These are phyloP conservation scores for Cassiopea xamachana DNA, from an alignment of 30 jellyfish, hydroid and myxozoan species.

Conservation along the genomic window DNA sequence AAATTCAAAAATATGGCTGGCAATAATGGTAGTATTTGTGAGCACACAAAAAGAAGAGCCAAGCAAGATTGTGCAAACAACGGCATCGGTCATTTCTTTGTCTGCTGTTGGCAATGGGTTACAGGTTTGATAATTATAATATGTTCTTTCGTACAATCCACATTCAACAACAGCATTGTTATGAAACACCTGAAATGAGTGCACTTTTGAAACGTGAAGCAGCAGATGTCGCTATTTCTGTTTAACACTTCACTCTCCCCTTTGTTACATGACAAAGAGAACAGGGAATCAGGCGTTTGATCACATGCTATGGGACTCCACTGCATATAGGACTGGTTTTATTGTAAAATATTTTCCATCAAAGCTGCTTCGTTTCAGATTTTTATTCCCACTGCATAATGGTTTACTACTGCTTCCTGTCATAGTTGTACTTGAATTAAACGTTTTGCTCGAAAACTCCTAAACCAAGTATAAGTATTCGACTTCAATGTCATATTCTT, in stretches of 20 bases:
- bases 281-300: slow-evolving; percentile 41
- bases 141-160: slow-evolving; percentile 41
- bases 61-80: slow-evolving; percentile 24
- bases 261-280: slow-evolving; percentile 72
- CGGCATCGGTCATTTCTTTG: background rate
- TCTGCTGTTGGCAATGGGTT: slow-evolving; percentile 48
- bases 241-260: slow-evolving; percentile 30
- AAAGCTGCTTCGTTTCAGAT: background rate
- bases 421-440: slow-evolving; percentile 42
- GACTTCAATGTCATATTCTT: slow-evolving; percentile 43
- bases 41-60: slow-evolving; percentile 60
- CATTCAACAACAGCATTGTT: slow-evolving; percentile 75
- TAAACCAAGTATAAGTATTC: slow-evolving; percentile 58
- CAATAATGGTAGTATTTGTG: slow-evolving; percentile 47
- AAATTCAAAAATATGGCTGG: slow-evolving; percentile 43
- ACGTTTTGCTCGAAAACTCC: slow-evolving; percentile 77
- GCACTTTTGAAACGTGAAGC: slow-evolving; percentile 84
- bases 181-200: slow-evolving; percentile 13
- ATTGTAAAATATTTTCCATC: slow-evolving; percentile 36
- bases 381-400: slow-evolving; percentile 61
- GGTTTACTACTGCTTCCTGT: background rate
- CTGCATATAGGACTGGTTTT: slow-evolving; percentile 68
- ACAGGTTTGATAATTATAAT: slow-evolving; percentile 5
- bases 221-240: slow-evolving; percentile 25
- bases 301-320: slow-evolving; percentile 52